Evolutionary conservation across 2,113 vertebrate species (phyloP), one percentile per base, ranked within the genome.

Genomic region (Nyctereutes procyonoides): DNA sequence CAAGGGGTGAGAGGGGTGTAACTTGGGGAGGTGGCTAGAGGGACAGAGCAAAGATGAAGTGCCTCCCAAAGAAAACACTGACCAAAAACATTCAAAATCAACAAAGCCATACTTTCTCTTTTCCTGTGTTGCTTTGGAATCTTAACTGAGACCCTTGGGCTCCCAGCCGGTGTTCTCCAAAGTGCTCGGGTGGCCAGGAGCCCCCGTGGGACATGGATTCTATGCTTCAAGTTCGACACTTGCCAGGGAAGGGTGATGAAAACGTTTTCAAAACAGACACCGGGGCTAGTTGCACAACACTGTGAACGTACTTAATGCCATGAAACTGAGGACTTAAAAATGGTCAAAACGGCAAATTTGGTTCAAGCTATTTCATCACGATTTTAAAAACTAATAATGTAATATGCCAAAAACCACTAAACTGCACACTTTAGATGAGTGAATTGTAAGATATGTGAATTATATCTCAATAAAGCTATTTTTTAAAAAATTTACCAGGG

Each of bases 161-260:
- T 92, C 90, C 76, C 12, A n/a, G 14, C 65, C 91, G 24, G 38
- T 60, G 67, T 87, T 95, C 79, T 81, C 62, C 80, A 60, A 96
- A 55, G 84, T 0, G 43, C 26, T 15, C 8, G 9, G n/a, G 51
- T 4, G 4, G 24, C 26, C 63, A 91, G 60, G 65, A 95, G 35
- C 3, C 80, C 38, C 63, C 79, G 93, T n/a, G 3, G 15, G 14
- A 82, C 51, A 65, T 5, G 1, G 17, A 89, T 12, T 86, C 82
- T 53, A 63, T 48, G 26, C 65, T 89, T 91, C 24, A 43, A 38
- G n/a, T 58, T 60, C 62, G 79, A 92, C 71, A 56, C 67, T 69
- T 56, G 84, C 63, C 87, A 82, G 71, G 65, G 20, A 93, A n/a
- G 13, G 28, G 28, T 55, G 65, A 82, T 63, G 14, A 67, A 79